These are phyloP conservation scores for Ochotona princeps DNA, from an alignment of 2,113 vertebrate species.

Conservation along the genomic window DNA sequence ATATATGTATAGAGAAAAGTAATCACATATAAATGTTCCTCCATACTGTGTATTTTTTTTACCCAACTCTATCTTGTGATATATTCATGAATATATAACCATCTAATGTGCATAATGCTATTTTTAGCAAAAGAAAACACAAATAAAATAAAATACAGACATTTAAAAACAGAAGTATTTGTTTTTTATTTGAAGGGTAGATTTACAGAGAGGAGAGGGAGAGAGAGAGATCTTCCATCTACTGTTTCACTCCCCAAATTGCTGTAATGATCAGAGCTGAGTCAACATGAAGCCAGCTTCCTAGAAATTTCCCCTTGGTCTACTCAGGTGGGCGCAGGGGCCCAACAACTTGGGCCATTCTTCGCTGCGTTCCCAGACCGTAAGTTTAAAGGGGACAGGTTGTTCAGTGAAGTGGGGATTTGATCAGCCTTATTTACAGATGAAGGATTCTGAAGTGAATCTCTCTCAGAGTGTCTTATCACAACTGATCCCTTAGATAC, in stretches of 20 bases:
- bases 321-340: too few species aligned
- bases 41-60: constrained; percentile 56
- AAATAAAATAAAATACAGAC: not conserved
- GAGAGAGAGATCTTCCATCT: too few species aligned
- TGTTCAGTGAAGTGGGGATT: not conserved
- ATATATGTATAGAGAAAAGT: constrained; percentile 59
- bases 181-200: too few species aligned
- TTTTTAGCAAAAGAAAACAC: constrained; percentile 44
- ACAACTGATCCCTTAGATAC: constrained; percentile 31
- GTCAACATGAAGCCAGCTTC: too few species aligned
- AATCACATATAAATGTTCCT: constrained; percentile 44
- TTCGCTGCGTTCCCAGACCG: too few species aligned
- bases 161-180: too few species aligned
- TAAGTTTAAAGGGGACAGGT: not conserved
- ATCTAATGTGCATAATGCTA: constrained; percentile 2
- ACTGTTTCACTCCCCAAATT: too few species aligned
- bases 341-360: too few species aligned
- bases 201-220: too few species aligned
- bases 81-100: constrained; percentile 18
- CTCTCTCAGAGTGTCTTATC: not conserved
- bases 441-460: constrained; percentile 14
- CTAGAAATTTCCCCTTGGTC: too few species aligned
- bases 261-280: too few species aligned
- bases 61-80: constrained; percentile 38
- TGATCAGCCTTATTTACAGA: constrained; percentile 23